Evolutionary conservation across 1,140 invertebrate genomes (phyloP).

Genomic region (Diorhabda elongata): DNA sequence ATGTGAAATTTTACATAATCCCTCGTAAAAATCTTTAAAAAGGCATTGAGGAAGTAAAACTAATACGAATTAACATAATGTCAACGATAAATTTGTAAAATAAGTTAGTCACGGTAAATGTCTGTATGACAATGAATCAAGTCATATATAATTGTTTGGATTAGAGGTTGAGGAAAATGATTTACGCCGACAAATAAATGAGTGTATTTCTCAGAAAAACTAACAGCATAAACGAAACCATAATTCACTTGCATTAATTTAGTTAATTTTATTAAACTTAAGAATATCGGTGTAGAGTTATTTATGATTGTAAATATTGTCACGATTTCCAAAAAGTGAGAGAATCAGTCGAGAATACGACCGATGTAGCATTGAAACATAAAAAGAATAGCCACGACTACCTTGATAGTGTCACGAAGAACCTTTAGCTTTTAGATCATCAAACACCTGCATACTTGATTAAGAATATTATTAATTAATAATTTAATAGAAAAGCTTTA

Average conservation of each 20-base stretch:
- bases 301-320: constrained; percentile 25
- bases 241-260: constrained; percentile 4
- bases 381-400: constrained; percentile 24
- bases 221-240: constrained; percentile 7
- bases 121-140: not conserved
- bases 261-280: constrained; percentile 9
- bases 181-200: constrained; percentile 4
- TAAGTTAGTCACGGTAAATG: not conserved
- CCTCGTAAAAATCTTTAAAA: no score
- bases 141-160: not conserved
- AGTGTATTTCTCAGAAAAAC: constrained; percentile 4
- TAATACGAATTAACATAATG: no score
- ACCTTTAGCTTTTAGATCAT: constrained; percentile 28
- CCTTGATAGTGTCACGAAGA: constrained; percentile 34
- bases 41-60: no score
- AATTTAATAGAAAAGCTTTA: constrained; percentile 8
- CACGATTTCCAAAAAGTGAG: constrained; percentile 35
- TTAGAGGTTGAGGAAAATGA: not conserved
- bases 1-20: no score
- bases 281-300: constrained; percentile 15
- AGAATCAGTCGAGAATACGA: constrained; percentile 21
- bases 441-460: constrained; percentile 29
- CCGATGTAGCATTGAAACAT: constrained; percentile 22
- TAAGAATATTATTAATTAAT: constrained; percentile 21
- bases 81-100: not conserved